Conservation (phyloP, 1,140 invertebrate species). For the Pogonomyrmex barbatus region DNA sequence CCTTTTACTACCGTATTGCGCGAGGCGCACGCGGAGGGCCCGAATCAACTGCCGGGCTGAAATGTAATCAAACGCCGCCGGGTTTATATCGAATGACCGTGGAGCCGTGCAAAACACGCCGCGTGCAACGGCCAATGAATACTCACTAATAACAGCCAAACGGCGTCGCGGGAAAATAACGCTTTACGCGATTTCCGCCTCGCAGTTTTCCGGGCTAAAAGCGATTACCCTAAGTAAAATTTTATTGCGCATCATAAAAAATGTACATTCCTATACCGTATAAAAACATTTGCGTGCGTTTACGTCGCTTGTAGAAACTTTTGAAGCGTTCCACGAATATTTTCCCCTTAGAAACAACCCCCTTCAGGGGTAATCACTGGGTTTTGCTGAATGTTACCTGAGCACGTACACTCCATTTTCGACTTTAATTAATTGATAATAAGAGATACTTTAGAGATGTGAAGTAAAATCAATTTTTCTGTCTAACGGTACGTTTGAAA, state of each 20-base stretch:
- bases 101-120: conserved; percentile 3
- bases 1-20: conserved; percentile 37
- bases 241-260: neutral
- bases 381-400: neutral
- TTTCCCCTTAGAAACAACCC: neutral
- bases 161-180: conserved; percentile 6
- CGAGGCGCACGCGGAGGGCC: conserved; percentile 4
- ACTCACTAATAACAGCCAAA: neutral
- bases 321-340: neutral
- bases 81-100: conserved; percentile 58
- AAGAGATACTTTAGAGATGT: neutral
- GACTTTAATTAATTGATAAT: neutral
- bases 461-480: neutral
- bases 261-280: neutral
- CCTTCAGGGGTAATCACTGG: too few relatives aligned
- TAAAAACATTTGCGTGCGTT: neutral
- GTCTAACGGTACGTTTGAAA: neutral
- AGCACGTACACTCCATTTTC: neutral
- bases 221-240: conserved; percentile 5
- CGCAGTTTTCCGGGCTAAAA: neutral
- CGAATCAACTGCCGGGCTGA: conserved; percentile 51
- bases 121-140: conserved; percentile 26
- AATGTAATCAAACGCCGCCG: conserved; percentile 62
- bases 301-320: neutral
- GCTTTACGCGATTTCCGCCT: neutral